Evolutionary conservation across 2,113 vertebrate genomes (phyloP).

Genomic region (Pundamilia nyererei): DNA sequence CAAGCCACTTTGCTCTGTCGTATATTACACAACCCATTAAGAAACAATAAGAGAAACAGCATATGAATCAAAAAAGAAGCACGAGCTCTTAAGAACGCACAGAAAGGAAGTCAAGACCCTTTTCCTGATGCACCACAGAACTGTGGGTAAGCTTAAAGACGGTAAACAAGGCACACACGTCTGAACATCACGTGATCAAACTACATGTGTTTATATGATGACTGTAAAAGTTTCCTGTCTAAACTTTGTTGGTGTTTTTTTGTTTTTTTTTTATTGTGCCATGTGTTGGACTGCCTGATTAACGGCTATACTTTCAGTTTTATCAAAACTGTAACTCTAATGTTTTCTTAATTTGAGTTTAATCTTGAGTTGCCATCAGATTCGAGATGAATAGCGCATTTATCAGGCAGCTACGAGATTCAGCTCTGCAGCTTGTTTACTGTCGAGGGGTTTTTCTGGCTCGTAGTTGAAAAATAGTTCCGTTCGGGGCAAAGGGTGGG

Average conservation of each 20-base stretch:
- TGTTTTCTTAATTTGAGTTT: not conserved
- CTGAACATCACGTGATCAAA: not conserved
- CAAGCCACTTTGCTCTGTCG: not conserved
- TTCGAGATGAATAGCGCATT: not conserved
- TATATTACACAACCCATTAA: not conserved
- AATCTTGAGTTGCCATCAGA: not conserved
- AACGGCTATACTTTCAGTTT: not conserved
- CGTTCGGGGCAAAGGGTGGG: not conserved
- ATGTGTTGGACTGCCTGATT: not conserved
- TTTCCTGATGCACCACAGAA: not conserved
- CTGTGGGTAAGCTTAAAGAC: not conserved
- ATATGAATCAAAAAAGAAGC: not conserved
- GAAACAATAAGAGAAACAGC: not conserved
- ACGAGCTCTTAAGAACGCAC: accelerated
- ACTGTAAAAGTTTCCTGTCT: not conserved
- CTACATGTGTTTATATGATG: not conserved
- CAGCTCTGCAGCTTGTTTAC: not conserved
- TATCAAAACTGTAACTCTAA: not conserved
- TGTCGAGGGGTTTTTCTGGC: not conserved
- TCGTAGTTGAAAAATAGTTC: not conserved
- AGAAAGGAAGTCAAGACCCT: not conserved
- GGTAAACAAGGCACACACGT: not conserved
- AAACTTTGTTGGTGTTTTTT: not conserved
- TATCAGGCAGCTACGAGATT: not conserved
- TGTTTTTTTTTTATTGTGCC: not conserved